Evolutionary conservation across 1,140 invertebrate genomes (phyloP).

Genomic region (Drosophila lowei): DNA sequence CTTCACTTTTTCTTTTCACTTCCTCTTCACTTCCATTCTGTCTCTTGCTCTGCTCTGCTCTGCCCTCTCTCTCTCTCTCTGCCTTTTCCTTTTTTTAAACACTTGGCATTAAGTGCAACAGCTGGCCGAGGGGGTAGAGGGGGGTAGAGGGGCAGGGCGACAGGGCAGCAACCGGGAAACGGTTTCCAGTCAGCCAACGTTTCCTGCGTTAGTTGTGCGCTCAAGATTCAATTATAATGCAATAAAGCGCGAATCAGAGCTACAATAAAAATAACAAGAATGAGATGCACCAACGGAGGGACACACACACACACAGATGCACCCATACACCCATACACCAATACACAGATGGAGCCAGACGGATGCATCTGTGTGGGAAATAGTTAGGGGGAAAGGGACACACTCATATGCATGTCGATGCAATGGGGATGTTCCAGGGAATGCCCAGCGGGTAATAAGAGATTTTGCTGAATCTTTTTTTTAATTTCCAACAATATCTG

Average conservation of each 20-base stretch:
- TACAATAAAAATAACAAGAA: slow-evolving; percentile 79
- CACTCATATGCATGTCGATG: neutral
- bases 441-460: too few relatives aligned
- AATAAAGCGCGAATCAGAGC: slow-evolving; percentile 81
- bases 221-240: slow-evolving; percentile 82
- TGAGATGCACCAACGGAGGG: slow-evolving; percentile 24
- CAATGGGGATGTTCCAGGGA: slow-evolving; percentile 1
- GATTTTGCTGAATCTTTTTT: too few relatives aligned
- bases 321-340: slow-evolving; percentile 19
- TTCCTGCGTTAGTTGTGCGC: slow-evolving; percentile 79
- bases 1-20: slow-evolving; percentile 8
- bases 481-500: too few relatives aligned
- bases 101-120: slow-evolving; percentile 79
- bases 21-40: slow-evolving; percentile 11
- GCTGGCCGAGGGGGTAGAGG: slow-evolving; percentile 27
- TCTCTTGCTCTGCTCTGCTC: slow-evolving; percentile 5
- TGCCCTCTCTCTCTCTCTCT: neutral
- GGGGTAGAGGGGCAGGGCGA: neutral
- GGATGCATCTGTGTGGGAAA: too few relatives aligned
- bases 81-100: slow-evolving; percentile 58
- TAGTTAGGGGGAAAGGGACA: too few relatives aligned
- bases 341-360: slow-evolving; percentile 14
- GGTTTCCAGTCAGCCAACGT: slow-evolving; percentile 70
- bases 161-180: slow-evolving; percentile 24
- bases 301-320: slow-evolving; percentile 13